Base-by-base conservation (phyloP, 2,888 invertebrate species). In the Peribatodes rhomboidaria region DNA sequence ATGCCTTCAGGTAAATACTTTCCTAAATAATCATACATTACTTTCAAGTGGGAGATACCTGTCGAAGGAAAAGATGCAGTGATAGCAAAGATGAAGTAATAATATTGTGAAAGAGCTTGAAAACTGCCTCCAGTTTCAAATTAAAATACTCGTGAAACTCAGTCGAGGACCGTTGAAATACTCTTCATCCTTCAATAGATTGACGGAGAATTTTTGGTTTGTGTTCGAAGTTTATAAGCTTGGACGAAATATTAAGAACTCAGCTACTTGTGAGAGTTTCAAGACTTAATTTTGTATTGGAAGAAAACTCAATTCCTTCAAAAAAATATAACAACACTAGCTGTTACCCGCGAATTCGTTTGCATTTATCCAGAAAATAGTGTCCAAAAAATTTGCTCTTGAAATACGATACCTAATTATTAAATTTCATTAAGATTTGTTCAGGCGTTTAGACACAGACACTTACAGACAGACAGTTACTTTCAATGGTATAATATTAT, bases 51-150 rank as follows among this genome's bases (percentile, higher is more conserved):
- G 35, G 47, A 55, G 47, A 54, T 55, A 49, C 61, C 53, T 61
- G 49, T 41, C 11, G 55, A 62, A 42, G 37, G 35, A 10, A 47
- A 54, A 49, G 58, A 58, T 41, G 47, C 37, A 39, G 53, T 52
- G 49, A 59, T 44, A 31, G 18, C 46, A 33, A 58, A 50, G 52
- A 61, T 61, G 33, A 56, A 65, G 47, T 47, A 53, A 61, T 37
- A 65, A 65, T 65, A 65, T 65, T 61, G 20, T 49, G 57, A 61
- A 42, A 57, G 57, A 47, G 54, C 61, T 65, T 44, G 3, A 53
- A 22, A 55, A 46, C 13, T 56, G 22, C 37, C n/a, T n/a, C 27
- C 35, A 11, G 16, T 61, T 20, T 31, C 41, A 41, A 54, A 54
- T 61, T 55, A 47, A 41, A 55, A 33, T 42, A 20, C 10, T 42